Evolutionary conservation across 2,113 vertebrate species (phyloP).

Genomic region (Sigmodon hispidus): DNA sequence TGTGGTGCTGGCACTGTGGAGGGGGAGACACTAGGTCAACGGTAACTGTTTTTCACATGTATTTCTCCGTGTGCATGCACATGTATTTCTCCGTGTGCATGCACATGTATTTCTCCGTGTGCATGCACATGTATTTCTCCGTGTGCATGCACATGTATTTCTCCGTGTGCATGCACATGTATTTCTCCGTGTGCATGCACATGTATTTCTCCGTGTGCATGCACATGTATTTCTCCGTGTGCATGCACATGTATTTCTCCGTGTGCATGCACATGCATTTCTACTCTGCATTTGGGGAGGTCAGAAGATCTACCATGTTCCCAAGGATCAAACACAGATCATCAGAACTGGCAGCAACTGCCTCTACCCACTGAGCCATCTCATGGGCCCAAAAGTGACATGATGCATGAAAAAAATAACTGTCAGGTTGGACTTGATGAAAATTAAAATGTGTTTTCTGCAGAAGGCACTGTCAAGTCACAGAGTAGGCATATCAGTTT

Average conservation of each 20-base stretch:
- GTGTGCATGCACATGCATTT: neutral
- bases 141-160: neutral
- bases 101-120: neutral
- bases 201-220: neutral
- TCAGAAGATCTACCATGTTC: neutral
- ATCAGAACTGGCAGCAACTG: neutral
- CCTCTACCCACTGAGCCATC: neutral
- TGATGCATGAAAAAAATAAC: too few species aligned
- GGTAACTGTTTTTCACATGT: neutral
- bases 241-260: neutral
- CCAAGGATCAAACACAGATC: neutral
- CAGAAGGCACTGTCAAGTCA: neutral
- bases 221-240: neutral
- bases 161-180: neutral
- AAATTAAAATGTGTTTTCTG: neutral
- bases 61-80: neutral
- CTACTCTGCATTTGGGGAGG: neutral
- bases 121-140: neutral
- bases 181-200: too few species aligned
- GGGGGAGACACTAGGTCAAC: neutral
- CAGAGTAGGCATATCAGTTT: neutral
- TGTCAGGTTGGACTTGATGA: slow-evolving; percentile 11
- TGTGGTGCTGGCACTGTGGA: neutral
- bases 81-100: neutral
- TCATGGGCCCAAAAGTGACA: neutral